Conservation (phyloP, 2,113 vertebrate genomes). For the Solenodon paradoxus region DNA sequence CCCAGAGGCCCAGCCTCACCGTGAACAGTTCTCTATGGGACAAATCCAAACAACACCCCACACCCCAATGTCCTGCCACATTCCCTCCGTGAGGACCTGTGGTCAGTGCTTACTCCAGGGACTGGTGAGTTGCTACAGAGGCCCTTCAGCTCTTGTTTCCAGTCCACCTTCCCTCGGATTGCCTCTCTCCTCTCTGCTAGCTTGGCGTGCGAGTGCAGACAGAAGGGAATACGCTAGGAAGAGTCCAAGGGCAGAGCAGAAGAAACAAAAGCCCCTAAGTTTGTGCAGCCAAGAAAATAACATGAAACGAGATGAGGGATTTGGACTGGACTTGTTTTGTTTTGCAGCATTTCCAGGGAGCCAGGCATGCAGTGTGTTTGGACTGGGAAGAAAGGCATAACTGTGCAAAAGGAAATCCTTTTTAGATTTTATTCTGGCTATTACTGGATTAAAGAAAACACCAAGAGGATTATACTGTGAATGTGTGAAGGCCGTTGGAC, state of each 20-base stretch:
- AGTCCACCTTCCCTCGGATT: background rate
- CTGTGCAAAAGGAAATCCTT: slow-evolving; percentile 50
- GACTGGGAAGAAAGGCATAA: slow-evolving; percentile 57
- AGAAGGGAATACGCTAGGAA: background rate
- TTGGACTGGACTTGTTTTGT: slow-evolving; percentile 49
- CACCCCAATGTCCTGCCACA: accelerated
- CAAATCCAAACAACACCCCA: background rate
- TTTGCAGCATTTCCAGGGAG: slow-evolving; percentile 50
- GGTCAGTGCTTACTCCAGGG: background rate
- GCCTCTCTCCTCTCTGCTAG: background rate
- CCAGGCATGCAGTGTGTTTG: slow-evolving; percentile 40
- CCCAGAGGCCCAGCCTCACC: background rate
- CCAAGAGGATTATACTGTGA: slow-evolving; percentile 4
- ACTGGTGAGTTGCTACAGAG: background rate
- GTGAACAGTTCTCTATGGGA: background rate
- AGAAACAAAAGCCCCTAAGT: slow-evolving; percentile 30
- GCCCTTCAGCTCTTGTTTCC: background rate
- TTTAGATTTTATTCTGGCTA: slow-evolving; percentile 50
- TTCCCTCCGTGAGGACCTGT: background rate
- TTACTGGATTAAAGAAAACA: slow-evolving; percentile 50
- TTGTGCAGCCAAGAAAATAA: slow-evolving; percentile 38
- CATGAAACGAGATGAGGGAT: slow-evolving; percentile 22
- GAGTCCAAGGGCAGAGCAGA: background rate
- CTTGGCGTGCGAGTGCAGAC: background rate
- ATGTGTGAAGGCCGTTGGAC: background rate